Base-by-base conservation (phyloP, 2,113 vertebrate species). In the Callospermophilus lateralis region DNA sequence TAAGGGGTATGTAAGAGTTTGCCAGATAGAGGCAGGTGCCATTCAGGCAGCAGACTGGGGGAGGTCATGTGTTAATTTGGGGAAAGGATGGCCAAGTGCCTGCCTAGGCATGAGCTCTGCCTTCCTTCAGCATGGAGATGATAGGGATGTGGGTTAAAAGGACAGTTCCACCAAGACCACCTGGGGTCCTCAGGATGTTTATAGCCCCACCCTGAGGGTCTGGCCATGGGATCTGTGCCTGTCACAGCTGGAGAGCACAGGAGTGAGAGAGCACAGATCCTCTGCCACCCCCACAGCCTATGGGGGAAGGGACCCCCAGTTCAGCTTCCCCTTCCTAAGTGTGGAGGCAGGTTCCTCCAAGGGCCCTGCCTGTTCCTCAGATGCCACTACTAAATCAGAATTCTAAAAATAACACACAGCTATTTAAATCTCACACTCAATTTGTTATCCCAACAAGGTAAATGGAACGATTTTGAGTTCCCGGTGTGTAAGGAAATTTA, bases 361-460 rank as follows among this genome's bases (percentile, higher is more conserved):
- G 32, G 77, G 28, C 55, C 53, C 11, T 58, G n/a, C 26, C 45
- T 5, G 4, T 26, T 42, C 74, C 74, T 72, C 28, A 58, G 39
- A 10, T 63, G 55, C 58, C 34, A 2, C 37, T 34, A 78, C 74
- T 42, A 42, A 73, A 32, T 37, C 65, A 0, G 58, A 85, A 39
- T 45, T 76, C 37, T 55, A 48, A 11, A 73, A 84, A 67, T 4
- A 61, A 30, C 3, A 3, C 0, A 4, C 24, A 42, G 11, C 73
- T 83, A 48, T 94, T 92, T 94, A 89, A 83, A 92, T 79, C 45
- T 28, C 37, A 51, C n/a, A 3, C n/a, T 93, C 32, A 77, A 37
- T 92, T 79, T 67, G 67, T 76, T 58, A 58, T 77, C 11, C 17
- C 92, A 92, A 85, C 74, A 81, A 83, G 79, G 68, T 72, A 77